Evolutionary conservation across 2,888 invertebrate genomes (phyloP).

Genomic region (Cistogaster globosa): DNA sequence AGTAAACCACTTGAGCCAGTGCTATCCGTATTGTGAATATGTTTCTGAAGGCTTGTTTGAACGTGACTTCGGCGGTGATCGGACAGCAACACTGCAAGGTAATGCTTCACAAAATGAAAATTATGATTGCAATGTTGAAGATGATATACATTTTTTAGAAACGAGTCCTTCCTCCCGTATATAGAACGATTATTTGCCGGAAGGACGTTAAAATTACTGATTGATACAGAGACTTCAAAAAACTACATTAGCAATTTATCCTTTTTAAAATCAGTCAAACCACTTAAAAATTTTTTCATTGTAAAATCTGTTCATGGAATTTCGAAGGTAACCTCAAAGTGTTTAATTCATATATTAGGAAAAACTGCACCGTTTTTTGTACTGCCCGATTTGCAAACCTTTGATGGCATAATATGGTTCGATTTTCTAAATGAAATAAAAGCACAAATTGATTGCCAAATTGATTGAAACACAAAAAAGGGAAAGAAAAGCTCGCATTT

Average conservation of each 20-base stretch:
- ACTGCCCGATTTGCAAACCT: constrained; percentile 33
- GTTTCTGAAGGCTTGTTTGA: no score
- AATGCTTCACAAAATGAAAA: constrained; percentile 12
- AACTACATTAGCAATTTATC: constrained; percentile 32
- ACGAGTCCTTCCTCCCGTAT: not conserved
- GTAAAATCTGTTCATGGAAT: constrained; percentile 60
- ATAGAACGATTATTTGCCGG: constrained; percentile 21
- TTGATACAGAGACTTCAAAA: constrained; percentile 46
- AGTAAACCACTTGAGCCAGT: constrained; percentile 37
- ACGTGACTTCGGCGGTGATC: not conserved
- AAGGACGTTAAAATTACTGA: constrained; percentile 41
- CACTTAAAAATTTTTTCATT: constrained; percentile 30
- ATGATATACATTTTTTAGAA: constrained; percentile 3
- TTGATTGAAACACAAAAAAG: constrained; percentile 36
- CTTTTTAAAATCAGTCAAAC: constrained; percentile 34
- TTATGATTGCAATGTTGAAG: not conserved
- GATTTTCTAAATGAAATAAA: constrained; percentile 59
- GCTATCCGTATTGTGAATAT: not conserved
- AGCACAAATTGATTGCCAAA: constrained; percentile 54
- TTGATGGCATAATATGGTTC: no score
- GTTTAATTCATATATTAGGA: constrained; percentile 44
- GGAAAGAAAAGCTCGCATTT: constrained; percentile 27
- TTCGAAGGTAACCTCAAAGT: constrained; percentile 18
- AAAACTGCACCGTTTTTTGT: constrained; percentile 50
- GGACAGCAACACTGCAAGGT: constrained; percentile 14